Percentiles rank a stretch among this genome's conserved stretches.
These are phyloP conservation scores for Tanaodytes sp. DNA, from an alignment of 2,888 invertebrate genomes.

Conservation along the genomic window DNA sequence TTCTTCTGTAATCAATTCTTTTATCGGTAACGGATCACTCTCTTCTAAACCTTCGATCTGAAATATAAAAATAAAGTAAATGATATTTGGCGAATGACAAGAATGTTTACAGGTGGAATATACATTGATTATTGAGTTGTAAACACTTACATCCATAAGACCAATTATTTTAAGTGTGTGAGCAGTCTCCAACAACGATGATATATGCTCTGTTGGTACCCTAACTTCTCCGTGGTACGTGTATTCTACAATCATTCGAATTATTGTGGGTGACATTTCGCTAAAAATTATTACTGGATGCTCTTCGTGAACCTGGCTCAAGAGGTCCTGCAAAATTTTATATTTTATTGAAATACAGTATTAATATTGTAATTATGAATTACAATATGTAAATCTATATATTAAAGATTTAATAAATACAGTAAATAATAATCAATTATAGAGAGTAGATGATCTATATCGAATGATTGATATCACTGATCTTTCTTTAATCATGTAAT, in stretches of 20 bases:
- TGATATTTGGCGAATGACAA: too few species aligned
- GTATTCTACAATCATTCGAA: conserved; percentile 70
- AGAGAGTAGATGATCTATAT: too few species aligned
- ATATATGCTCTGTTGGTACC: conserved; percentile 69
- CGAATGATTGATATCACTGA: too few species aligned
- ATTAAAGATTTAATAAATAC: too few species aligned
- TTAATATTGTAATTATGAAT: too few species aligned
- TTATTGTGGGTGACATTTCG: conserved; percentile 69
- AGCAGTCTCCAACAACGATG: conserved; percentile 69
- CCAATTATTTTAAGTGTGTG: conserved; percentile 70
- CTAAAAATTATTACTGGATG: conserved; percentile 71
- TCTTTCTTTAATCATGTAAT: too few species aligned
- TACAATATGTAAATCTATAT: too few species aligned
- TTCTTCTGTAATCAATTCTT: conserved; percentile 56
- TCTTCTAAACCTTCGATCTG: conserved; percentile 68
- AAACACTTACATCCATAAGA: conserved; percentile 67
- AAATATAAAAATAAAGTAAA: neutral
- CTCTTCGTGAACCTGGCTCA: conserved; percentile 68
- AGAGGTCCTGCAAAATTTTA: too few species aligned
- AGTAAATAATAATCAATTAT: too few species aligned
- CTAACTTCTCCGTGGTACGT: conserved; percentile 71
- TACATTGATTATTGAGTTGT: too few species aligned
- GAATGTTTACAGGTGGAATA: too few species aligned
- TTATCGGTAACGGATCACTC: conserved; percentile 55
- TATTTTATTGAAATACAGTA: too few species aligned